Evolutionary conservation across 1,140 invertebrate species (phyloP), one percentile per base, ranked within the genome.

Genomic region (Tribolium castaneum): DNA sequence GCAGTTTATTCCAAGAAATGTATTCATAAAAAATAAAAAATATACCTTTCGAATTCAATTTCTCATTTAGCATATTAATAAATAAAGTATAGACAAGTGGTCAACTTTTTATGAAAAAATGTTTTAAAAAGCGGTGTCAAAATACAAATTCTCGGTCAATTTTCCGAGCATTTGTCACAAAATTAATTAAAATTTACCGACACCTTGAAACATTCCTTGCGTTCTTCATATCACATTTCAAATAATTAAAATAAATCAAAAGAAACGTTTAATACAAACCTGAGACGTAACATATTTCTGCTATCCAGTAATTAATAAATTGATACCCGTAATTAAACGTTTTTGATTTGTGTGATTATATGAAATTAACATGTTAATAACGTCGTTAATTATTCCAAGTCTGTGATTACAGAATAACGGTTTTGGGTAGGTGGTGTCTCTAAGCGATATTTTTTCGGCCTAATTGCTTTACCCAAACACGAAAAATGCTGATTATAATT

Each of bases 361-460:
- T 16, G 51, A 5, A 52, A 52, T 52, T 52, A 52, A 19, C 14
- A 52, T 52, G 51, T 19, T 52, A 19, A 52, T 14, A 52, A 52
- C 51, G 6, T 9, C 16, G 13, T 52, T 52, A 52, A 52, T 14
- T 16, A 13, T 14, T 10, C 9, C n/a, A 45, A 45, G 51, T 2
- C 16, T 7, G 51, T 16, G 51, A 19, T 52, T 59, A 22, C 10
- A 25, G 25, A 14, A 59, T 25, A 22, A n/a, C 22, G 22, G 14
- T 19, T 59, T 59, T 30, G 54, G 54, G 54, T 59, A 14, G 54
- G 22, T 25, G 10, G 19, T 59, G 54, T 30, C 54, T 10, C 54
- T 59, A 59, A 59, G 54, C 54, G 25, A 59, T 22, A 59, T 59
- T 59, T 59, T 45, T 14, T 56, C 12, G 54, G 4, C 22, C 22